Conservation (phyloP, 2,113 vertebrate genomes). For the Petroica traversi region DNA sequence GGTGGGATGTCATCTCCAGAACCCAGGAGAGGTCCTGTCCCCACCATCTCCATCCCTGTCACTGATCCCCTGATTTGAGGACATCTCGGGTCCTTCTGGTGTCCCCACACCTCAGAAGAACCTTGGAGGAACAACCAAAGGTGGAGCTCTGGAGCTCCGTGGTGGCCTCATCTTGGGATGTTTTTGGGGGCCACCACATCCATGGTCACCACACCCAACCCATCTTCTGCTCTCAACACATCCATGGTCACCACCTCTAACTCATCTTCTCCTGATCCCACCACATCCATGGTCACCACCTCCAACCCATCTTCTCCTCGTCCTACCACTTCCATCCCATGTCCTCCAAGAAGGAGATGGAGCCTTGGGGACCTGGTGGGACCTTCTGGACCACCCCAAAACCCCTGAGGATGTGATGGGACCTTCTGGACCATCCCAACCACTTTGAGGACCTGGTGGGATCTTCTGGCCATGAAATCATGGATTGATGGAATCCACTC, state of each 20-base stretch:
- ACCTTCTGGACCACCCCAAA: background rate
- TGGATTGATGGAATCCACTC: background rate
- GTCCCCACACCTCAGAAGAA: background rate
- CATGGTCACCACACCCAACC: fast-evolving
- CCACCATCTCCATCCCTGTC: background rate
- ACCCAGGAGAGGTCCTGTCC: background rate
- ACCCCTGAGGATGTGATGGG: fast-evolving
- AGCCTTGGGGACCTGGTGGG: fast-evolving
- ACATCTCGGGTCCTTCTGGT: background rate
- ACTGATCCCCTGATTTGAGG: no score
- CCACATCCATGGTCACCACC: fast-evolving
- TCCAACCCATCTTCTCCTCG: background rate
- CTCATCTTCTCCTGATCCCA: background rate
- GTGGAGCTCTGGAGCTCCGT: background rate
- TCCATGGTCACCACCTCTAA: background rate
- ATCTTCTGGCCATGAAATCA: background rate
- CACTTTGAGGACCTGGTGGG: background rate
- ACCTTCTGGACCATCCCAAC: background rate
- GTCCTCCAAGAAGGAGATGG: background rate
- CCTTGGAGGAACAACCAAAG: background rate
- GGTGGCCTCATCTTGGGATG: background rate
- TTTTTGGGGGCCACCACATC: background rate
- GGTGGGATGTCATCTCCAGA: background rate
- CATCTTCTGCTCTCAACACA: background rate
- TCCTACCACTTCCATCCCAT: background rate